These are phyloP conservation scores for Hystrix brachyura DNA, from an alignment of 2,113 vertebrate species.

Conservation along the genomic window DNA sequence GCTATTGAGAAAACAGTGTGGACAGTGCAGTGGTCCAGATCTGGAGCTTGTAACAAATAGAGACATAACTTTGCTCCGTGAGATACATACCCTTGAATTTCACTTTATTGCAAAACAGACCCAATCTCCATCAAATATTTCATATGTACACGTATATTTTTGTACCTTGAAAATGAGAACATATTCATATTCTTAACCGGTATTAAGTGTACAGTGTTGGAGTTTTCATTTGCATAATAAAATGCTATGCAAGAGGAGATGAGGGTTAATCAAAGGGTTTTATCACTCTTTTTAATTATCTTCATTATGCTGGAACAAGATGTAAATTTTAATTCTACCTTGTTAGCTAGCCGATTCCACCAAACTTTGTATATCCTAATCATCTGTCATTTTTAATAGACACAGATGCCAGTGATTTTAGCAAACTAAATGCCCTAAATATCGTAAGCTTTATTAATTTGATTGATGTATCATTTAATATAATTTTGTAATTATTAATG, in stretches of 20 bases:
- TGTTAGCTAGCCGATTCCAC: constrained; percentile 88
- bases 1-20: constrained; percentile 49
- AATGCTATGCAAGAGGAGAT: constrained; percentile 83
- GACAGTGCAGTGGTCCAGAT: constrained; percentile 3
- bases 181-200: constrained; percentile 80
- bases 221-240: constrained; percentile 86
- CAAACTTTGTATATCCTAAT: constrained; percentile 88
- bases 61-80: constrained; percentile 49
- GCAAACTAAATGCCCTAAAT: constrained; percentile 83
- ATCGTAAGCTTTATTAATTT: constrained; percentile 86
- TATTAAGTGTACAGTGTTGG: constrained; percentile 84
- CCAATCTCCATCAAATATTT: constrained; percentile 61
- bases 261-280: constrained; percentile 90
- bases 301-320: constrained; percentile 88
- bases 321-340: constrained; percentile 91
- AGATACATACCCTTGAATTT: not conserved
- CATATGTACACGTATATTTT: constrained; percentile 55
- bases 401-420: constrained; percentile 88
- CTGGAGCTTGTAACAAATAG: constrained; percentile 34
- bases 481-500: constrained; percentile 85
- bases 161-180: constrained; percentile 78
- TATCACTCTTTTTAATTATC: constrained; percentile 89
- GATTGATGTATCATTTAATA: constrained; percentile 86
- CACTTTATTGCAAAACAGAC: constrained; percentile 69
- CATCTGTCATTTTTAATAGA: constrained; percentile 90